Base-by-base conservation (phyloP, 1,140 invertebrate species). In the Plodia interpunctella region DNA sequence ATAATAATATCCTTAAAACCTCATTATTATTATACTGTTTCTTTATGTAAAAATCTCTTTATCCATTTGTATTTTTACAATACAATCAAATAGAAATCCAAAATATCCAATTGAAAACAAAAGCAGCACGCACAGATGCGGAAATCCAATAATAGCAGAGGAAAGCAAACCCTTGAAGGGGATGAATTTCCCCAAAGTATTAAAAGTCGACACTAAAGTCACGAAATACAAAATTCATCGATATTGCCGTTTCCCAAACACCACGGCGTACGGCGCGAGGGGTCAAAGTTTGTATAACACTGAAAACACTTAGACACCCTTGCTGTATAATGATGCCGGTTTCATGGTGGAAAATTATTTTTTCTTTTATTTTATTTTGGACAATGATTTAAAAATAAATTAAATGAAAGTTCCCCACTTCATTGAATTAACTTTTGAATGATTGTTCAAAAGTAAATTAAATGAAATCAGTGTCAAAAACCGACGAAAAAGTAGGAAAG, bases 191-290 rank as follows among this genome's bases (percentile, higher is more conserved):
- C 80, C 78, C 73, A 73, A 82, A 82, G 84, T 80, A 86, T 83
- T 80, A 68, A 65, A 71, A 70, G 64, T 51, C 62, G 65, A 61
- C 61, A 66, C 65, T 70, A 74, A 83, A 84, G 74, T 76, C 69
- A 79, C 65, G 65, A 66, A 73, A 85, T 80, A 83, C 77, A 84
- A 84, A 86, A 84, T 87, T 83, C 78, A 88, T 86, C 65, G 78
- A 78, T 83, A 84, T 83, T 83, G 68, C 72, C 68, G 68, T 76
- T 80, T 74, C 66, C 59, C 70, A 70, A 74, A 75, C 70, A 68
- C 68, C 66, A n/a, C n/a, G n/a, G n/a, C n/a, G n/a, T n/a, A n/a
- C n/a, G 55, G 60, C 57, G 62, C 57, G 25, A 50, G 66, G 68
- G 55, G 61, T 44, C 51, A 51, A 56, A 50, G 60, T 57, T 49